Evolutionary conservation across 37 sponge, comb jelly and placozoan genomes (phyloP).

Genomic region (Halisarca cf. caerulea): DNA sequence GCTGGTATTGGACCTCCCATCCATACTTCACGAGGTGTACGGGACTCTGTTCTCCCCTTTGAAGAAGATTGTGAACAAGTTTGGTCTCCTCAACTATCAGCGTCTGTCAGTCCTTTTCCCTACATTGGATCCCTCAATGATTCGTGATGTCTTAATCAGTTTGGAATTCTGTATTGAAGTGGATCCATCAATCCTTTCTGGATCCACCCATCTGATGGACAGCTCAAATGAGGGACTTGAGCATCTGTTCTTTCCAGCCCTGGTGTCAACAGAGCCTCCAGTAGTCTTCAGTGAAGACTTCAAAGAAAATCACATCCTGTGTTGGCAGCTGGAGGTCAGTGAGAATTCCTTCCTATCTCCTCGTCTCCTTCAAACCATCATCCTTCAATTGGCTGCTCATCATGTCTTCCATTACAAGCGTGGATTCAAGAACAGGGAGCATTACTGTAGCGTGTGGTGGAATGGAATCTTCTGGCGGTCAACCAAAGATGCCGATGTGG

Average conservation of each 20-base stretch:
- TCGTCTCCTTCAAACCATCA: constrained; percentile 10
- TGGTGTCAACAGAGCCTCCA: not conserved
- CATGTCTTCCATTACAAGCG: not conserved
- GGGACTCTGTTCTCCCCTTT: not conserved
- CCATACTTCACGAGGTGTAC: constrained; percentile 15
- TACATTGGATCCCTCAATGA: not conserved
- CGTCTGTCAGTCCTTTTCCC: not conserved
- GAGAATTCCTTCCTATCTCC: not conserved
- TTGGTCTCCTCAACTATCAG: not conserved
- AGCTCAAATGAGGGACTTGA: not conserved
- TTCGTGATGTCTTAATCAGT: not conserved
- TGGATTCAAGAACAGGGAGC: not conserved
- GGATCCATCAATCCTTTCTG: not conserved
- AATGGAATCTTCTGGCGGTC: constrained; percentile 15
- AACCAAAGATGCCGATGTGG: not conserved
- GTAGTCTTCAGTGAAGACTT: not conserved
- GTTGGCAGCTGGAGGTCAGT: too few relatives aligned
- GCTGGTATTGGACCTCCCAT: not conserved
- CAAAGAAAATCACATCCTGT: not conserved
- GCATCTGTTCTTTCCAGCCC: not conserved
- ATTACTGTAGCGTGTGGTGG: constrained; percentile 16
- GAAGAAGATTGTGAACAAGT: not conserved
- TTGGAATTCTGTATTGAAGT: constrained; percentile 24
- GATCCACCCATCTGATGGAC: not conserved
- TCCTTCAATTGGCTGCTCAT: not conserved